phyloP scores from a whole-genome alignment of 2,113 vertebrate species.

The Psammodynastes pulverulentus region DNA sequence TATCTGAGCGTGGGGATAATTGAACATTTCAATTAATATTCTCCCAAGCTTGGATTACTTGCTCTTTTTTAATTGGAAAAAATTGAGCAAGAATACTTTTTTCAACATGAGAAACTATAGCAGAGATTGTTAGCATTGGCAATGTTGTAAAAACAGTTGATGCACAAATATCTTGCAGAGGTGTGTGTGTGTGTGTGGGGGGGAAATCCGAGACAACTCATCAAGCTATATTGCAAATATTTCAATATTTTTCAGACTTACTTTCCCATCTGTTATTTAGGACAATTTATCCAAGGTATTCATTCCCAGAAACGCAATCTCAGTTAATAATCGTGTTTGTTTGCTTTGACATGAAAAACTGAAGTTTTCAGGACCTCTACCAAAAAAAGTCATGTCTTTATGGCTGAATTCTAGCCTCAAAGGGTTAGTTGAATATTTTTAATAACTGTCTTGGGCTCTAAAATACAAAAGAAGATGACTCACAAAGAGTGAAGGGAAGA shows the following conservation, averaged over 20 bases:
- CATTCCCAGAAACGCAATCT: slow-evolving; percentile 10
- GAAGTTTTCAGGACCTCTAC: neutral
- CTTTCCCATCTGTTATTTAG: slow-evolving; percentile 35
- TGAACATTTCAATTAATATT: neutral
- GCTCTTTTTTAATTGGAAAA: slow-evolving; percentile 18
- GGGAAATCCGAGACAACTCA: slow-evolving; percentile 40
- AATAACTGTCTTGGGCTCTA: too few species aligned
- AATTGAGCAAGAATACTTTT: neutral
- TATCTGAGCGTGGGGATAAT: neutral
- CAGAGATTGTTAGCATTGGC: slow-evolving; percentile 49
- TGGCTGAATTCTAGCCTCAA: neutral
- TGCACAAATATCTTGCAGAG: slow-evolving; percentile 45
- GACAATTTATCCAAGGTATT: slow-evolving; percentile 38
- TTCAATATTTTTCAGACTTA: slow-evolving; percentile 65
- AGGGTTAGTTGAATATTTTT: too few species aligned
- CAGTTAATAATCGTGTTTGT: neutral
- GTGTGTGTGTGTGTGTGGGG: too few species aligned
- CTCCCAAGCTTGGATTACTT: neutral
- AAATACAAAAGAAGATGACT: too few species aligned
- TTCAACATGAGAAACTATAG: slow-evolving; percentile 7
- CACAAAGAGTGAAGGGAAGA: too few species aligned
- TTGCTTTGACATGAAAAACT: neutral
- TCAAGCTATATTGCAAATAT: slow-evolving; percentile 57
- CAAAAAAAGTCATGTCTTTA: neutral
- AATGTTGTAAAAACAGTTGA: slow-evolving; percentile 56